Evolutionary conservation across 2,888 invertebrate genomes (phyloP), one percentile per base, ranked within the genome.

Genomic region (Campoletis raptor): DNA sequence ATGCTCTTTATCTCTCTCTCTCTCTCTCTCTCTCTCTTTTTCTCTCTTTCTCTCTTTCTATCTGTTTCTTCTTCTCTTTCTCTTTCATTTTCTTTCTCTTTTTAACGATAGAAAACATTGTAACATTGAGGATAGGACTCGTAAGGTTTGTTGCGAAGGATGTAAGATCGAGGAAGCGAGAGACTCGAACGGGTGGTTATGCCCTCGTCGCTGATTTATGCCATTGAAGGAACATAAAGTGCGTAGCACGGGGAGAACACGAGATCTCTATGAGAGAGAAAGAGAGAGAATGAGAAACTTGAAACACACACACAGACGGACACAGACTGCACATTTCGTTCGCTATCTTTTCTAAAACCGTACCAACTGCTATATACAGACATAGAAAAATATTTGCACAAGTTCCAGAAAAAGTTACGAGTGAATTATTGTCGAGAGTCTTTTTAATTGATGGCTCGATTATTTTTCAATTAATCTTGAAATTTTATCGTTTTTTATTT

Each of bases 161-260:
- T 87, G 86, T 89, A 87, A 79, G 87, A 89, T 82, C 85, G 88
- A 90, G 90, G 89, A 90, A 91, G 87, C 88, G 80, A 83, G 87
- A 81, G 74, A 21, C 66, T 77, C 85, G 83, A 86, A 83, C 86
- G 87, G 90, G 90, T 88, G 89, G 88, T 90, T 91, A 89, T 89
- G 88, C 88, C 88, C 88, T 88, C 88, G 86, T 81, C 85, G 89
- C 86, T 91, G 92, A 92, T 92, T 92, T 92, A 92, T 92, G 88
- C 90, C 89, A 85, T 89, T 89, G 88, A 90, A 83, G 88, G 91
- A 87, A 89, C 91, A 91, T 92, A 91, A 93, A 93, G 90, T 90
- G 91, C 92, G 90, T 92, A 90, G 90, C 90, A 85, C 88, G 83
- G 86, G 84, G 86, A 85, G 87, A 90, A 87, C 86, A 87, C 87